A percentile compares a stretch with the other conserved stretches of the same genome.
These are phyloP conservation scores for Mionectes macconnelli DNA, from an alignment of 2,113 vertebrate species.

Conservation along the genomic window DNA sequence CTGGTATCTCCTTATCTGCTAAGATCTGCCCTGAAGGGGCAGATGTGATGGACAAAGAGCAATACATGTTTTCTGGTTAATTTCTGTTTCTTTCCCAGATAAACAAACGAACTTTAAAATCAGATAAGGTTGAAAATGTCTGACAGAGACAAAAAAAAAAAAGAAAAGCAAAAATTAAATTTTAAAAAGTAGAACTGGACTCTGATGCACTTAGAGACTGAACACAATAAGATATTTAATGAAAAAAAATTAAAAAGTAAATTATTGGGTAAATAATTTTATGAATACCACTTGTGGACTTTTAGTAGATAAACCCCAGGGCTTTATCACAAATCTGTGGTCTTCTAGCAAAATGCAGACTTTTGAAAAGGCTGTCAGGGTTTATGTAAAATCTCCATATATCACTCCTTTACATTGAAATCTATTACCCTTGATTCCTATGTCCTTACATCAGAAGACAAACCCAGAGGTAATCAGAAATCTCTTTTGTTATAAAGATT, in stretches of 20 bases:
- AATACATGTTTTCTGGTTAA: background rate
- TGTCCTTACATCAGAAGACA: background rate
- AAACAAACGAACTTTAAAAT: background rate
- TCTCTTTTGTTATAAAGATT: background rate
- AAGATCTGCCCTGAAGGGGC: background rate
- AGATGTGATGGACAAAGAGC: background rate
- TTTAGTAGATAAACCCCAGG: background rate
- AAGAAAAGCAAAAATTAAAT: background rate
- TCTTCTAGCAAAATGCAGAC: background rate
- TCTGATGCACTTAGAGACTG: background rate
- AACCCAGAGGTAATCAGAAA: background rate
- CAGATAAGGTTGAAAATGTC: background rate
- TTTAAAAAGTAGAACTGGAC: background rate
- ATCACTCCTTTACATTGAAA: background rate
- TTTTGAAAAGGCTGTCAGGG: background rate
- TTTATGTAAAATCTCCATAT: background rate
- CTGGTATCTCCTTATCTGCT: background rate
- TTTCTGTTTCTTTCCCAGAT: background rate
- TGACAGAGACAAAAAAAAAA: background rate
- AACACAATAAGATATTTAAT: background rate
- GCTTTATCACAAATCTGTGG: background rate
- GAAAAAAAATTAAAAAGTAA: background rate
- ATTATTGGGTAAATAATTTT: conserved; percentile 3
- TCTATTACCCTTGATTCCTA: background rate
- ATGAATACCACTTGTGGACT: background rate